phyloP scores from a whole-genome alignment of 2,888 invertebrate genomes.

The Artemia sinica region DNA sequence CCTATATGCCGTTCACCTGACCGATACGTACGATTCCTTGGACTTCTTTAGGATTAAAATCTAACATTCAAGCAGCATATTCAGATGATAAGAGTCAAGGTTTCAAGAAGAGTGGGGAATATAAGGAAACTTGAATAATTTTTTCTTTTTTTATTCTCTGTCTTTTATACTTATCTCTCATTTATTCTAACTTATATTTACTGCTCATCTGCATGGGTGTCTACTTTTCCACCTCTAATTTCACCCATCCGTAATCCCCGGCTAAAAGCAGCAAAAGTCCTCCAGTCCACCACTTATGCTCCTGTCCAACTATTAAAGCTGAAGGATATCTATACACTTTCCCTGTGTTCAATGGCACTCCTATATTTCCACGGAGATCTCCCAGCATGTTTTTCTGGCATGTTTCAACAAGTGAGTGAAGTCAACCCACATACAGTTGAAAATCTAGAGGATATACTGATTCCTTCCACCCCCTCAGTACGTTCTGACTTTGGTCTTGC shows the following conservation, averaged over 20 bases:
- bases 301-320: constrained; percentile 9
- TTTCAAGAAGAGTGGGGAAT: no score
- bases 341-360: background rate
- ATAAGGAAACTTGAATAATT: background rate
- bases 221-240: constrained; percentile 6
- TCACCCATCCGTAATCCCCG: constrained; percentile 5
- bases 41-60: no score
- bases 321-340: constrained; percentile 5
- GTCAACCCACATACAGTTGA: no score
- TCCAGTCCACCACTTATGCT: background rate
- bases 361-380: constrained; percentile 1
- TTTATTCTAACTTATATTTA: background rate
- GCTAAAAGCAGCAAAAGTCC: background rate
- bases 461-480: no score
- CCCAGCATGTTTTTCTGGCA: no score
- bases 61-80: no score
- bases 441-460: no score
- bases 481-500: no score
- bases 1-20: no score
- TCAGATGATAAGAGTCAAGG: no score
- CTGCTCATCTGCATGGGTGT: constrained; percentile 9
- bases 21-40: no score
- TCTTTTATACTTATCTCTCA: constrained; percentile 11
- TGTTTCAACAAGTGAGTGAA: no score
- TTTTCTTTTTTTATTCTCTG: constrained; percentile 9